Evolutionary conservation across 2,113 vertebrate genomes (phyloP).

Genomic region (Lagenorhynchus albirostris): DNA sequence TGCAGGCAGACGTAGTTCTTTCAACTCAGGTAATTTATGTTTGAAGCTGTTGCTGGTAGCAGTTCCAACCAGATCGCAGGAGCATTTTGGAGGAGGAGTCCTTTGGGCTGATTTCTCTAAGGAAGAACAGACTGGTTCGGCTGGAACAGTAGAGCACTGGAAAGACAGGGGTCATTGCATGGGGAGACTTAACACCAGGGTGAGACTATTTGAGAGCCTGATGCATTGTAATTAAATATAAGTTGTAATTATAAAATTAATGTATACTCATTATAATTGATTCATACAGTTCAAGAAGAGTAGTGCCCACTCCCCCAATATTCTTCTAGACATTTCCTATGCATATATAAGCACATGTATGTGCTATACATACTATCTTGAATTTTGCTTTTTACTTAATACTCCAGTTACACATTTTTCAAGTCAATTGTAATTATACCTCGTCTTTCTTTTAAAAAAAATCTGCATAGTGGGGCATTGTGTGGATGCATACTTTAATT

Average conservation of each 20-base stretch:
- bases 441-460: neutral
- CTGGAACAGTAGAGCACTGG: neutral
- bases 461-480: neutral
- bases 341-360: neutral
- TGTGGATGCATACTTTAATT: neutral
- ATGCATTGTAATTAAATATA: neutral
- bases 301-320: neutral
- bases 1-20: conserved; percentile 12
- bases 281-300: neutral
- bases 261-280: neutral
- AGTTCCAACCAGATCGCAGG: neutral
- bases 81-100: neutral
- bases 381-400: conserved; percentile 19
- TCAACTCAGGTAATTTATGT: conserved; percentile 4
- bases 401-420: conserved; percentile 10
- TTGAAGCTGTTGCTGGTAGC: conserved; percentile 18
- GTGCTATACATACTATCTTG: neutral
- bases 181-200: neutral
- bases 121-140: neutral
- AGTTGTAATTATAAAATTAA: neutral
- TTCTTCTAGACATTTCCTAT: neutral
- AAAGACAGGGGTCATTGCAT: neutral
- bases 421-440: conserved; percentile 16
- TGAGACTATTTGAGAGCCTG: neutral
- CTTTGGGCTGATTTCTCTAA: neutral